These are phyloP conservation scores for Agrypnia vestita DNA, from an alignment of 1,140 invertebrate genomes.

Conservation along the genomic window DNA sequence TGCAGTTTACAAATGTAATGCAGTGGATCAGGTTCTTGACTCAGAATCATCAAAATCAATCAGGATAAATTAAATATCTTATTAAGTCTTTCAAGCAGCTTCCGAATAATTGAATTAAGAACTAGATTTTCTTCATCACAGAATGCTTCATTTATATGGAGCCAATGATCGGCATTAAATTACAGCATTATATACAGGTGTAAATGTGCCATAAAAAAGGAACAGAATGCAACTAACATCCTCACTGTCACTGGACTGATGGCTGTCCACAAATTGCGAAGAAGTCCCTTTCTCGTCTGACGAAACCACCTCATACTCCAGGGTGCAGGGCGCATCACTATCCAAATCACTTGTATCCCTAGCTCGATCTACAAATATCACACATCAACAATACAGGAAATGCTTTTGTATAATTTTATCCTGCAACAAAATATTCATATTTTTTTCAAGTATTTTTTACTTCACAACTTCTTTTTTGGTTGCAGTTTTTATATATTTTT, in stretches of 20 bases:
- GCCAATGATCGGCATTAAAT: too few relatives aligned
- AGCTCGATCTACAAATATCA: conserved; percentile 69
- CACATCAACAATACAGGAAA: conserved; percentile 51
- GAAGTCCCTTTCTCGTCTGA: conserved; percentile 65
- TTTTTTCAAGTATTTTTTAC: conserved; percentile 1
- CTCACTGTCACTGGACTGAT: conserved; percentile 66
- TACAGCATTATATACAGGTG: too few relatives aligned
- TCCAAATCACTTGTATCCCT: conserved; percentile 71
- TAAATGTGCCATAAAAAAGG: background rate
- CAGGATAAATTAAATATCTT: too few relatives aligned
- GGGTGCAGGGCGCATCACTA: conserved; percentile 47
- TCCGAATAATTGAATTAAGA: too few relatives aligned
- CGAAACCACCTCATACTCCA: conserved; percentile 62
- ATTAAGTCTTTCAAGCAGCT: too few relatives aligned
- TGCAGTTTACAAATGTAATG: too few relatives aligned
- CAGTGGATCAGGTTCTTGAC: too few relatives aligned
- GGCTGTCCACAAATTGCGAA: conserved; percentile 59
- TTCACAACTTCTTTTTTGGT: background rate
- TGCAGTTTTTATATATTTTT: background rate
- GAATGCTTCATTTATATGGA: too few relatives aligned
- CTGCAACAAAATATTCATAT: background rate
- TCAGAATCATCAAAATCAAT: too few relatives aligned
- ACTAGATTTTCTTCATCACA: too few relatives aligned
- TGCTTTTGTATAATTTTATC: background rate
- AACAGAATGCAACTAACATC: conserved; percentile 61